Conservation (phyloP, 1,140 invertebrate species). For the Coptotermes formosanus region DNA sequence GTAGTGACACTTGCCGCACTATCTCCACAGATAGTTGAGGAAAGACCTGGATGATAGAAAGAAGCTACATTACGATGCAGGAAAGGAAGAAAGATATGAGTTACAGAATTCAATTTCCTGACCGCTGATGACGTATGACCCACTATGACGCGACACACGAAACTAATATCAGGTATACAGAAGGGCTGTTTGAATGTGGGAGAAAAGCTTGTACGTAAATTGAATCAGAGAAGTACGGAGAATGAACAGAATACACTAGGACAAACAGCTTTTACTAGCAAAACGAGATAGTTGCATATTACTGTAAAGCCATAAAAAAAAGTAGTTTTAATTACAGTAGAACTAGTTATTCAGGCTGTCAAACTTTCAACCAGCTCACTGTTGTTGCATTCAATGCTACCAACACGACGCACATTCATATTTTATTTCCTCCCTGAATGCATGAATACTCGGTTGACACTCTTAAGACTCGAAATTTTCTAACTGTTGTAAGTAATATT, state of each 20-base stretch:
- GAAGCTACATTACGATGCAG: neutral
- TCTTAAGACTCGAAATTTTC: no score
- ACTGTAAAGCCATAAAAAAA: neutral
- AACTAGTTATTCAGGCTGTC: neutral
- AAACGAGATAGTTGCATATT: neutral
- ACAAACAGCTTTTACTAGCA: neutral
- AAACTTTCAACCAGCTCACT: neutral
- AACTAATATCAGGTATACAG: neutral
- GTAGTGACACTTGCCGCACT: neutral
- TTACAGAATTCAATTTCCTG: slow-evolving; percentile 16
- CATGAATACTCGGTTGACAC: no score
- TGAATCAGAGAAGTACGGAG: neutral
- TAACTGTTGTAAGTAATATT: no score
- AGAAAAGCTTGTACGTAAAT: neutral
- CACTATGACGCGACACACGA: neutral
- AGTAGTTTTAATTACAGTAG: neutral
- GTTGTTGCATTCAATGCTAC: neutral
- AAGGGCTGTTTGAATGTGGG: neutral
- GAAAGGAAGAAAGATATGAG: neutral
- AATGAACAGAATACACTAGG: neutral
- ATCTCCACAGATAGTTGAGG: neutral
- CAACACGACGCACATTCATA: neutral
- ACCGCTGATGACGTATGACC: neutral
- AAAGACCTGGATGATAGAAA: neutral
- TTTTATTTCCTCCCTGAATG: no score